phyloP scores from a whole-genome alignment of 2,888 invertebrate species.

The Sylvicola cinctus region DNA sequence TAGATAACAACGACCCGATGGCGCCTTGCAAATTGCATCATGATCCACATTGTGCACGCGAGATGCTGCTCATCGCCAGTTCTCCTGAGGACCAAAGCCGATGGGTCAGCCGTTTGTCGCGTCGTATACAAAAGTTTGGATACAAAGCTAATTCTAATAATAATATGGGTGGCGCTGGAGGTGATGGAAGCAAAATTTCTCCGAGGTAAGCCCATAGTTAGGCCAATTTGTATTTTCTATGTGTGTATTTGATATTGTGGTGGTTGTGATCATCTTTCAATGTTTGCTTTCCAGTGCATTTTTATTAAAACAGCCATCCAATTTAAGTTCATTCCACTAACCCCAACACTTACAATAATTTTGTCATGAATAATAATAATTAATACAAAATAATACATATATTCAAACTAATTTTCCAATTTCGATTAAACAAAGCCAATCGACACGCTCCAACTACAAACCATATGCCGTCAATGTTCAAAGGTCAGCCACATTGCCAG shows the following conservation, averaged over 20 bases:
- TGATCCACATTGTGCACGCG: constrained; percentile 84
- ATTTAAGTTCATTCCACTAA: too few relatives aligned
- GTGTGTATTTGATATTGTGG: too few relatives aligned
- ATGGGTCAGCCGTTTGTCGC: constrained; percentile 82
- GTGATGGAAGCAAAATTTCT: constrained; percentile 48
- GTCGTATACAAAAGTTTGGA: constrained; percentile 82
- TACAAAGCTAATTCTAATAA: constrained; percentile 63
- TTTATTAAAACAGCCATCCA: too few relatives aligned
- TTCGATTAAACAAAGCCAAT: constrained; percentile 25
- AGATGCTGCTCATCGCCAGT: constrained; percentile 74
- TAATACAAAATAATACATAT: too few relatives aligned
- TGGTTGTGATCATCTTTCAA: too few relatives aligned
- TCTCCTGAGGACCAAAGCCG: constrained; percentile 72
- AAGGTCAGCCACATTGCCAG: constrained; percentile 74
- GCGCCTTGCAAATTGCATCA: constrained; percentile 93
- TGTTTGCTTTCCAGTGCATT: too few relatives aligned
- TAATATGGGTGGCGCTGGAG: constrained; percentile 17
- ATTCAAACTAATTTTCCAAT: too few relatives aligned
- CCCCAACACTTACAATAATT: too few relatives aligned
- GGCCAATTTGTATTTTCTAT: too few relatives aligned
- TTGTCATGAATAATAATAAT: too few relatives aligned
- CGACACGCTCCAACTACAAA: constrained; percentile 26
- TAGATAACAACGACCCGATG: constrained; percentile 59
- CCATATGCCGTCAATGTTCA: constrained; percentile 35
- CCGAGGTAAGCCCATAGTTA: constrained; percentile 38